Conservation (phyloP, 2,797 vertebrate species). For the Lacerta bilineata region DNA sequence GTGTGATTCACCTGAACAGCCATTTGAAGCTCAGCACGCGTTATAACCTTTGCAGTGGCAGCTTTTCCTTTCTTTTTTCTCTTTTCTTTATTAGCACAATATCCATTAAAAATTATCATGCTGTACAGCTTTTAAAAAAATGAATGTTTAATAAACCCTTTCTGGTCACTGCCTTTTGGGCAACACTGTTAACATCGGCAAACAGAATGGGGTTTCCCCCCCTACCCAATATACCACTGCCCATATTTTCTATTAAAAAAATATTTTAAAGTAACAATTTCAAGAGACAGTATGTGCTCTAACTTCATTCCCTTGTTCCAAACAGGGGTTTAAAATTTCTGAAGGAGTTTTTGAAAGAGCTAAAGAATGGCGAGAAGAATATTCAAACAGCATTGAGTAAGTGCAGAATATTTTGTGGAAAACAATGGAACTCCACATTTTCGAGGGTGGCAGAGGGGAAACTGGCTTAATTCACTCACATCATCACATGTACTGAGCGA, state of each 20-base stretch:
- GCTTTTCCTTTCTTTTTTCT: too few relatives aligned
- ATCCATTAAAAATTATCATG: too few relatives aligned
- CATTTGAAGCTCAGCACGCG: not conserved
- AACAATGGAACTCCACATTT: not conserved
- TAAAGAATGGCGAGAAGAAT: constrained; percentile 90
- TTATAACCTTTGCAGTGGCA: not conserved
- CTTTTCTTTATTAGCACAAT: too few relatives aligned
- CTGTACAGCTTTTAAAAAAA: too few relatives aligned
- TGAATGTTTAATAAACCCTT: too few relatives aligned
- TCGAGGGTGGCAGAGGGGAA: not conserved
- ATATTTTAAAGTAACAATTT: not conserved
- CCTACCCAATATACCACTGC: too few relatives aligned
- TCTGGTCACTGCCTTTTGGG: too few relatives aligned
- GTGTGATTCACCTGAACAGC: not conserved
- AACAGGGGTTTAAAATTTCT: constrained; percentile 94
- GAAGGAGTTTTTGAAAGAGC: constrained; percentile 93
- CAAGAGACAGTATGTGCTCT: not conserved
- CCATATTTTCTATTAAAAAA: not conserved
- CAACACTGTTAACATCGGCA: too few relatives aligned
- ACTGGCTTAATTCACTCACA: too few relatives aligned
- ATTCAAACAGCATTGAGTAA: constrained; percentile 96
- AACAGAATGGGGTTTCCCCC: too few relatives aligned
- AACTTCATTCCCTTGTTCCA: constrained; percentile 51
- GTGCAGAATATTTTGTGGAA: constrained; percentile 70
- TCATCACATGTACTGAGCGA: not conserved